phyloP scores from a whole-genome alignment of 2,113 vertebrate genomes.

The Macheiramphus alcinus region DNA sequence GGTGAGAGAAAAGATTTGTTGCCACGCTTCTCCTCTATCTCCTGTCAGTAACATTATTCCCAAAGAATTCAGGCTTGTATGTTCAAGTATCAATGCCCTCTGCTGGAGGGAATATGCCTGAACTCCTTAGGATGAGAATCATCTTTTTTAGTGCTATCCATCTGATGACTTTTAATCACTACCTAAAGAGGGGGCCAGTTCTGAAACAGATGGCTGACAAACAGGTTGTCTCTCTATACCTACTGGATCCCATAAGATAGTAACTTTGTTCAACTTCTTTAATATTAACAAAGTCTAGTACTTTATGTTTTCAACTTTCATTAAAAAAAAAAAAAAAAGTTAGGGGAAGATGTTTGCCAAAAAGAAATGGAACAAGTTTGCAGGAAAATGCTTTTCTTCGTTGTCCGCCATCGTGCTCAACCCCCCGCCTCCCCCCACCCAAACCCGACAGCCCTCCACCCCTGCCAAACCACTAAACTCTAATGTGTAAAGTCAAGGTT shows the following conservation, averaged over 20 bases:
- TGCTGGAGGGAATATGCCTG: not conserved
- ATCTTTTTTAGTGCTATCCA: not conserved
- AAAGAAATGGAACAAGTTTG: not conserved
- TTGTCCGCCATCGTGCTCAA: not conserved
- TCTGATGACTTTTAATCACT: not conserved
- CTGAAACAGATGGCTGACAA: not conserved
- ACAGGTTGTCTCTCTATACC: not conserved
- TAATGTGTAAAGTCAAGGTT: not conserved
- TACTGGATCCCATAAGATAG: not conserved
- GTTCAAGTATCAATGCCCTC: not conserved
- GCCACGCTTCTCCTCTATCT: not conserved
- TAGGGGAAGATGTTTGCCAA: not conserved
- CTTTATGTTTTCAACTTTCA: not conserved
- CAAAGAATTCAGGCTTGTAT: not conserved
- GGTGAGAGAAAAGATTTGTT: not conserved
- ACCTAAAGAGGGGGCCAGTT: not conserved
- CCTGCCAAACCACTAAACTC: not conserved
- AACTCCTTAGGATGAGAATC: not conserved
- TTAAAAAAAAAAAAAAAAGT: not conserved
- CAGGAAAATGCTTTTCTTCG: not conserved
- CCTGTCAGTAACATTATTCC: not conserved
- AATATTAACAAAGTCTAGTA: not conserved
- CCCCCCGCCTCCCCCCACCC: accelerated
- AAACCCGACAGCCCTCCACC: accelerated
- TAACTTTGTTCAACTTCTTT: not conserved